Evolutionary conservation across 2,888 invertebrate genomes (phyloP).

Genomic region (Synergus gifuensis): DNA sequence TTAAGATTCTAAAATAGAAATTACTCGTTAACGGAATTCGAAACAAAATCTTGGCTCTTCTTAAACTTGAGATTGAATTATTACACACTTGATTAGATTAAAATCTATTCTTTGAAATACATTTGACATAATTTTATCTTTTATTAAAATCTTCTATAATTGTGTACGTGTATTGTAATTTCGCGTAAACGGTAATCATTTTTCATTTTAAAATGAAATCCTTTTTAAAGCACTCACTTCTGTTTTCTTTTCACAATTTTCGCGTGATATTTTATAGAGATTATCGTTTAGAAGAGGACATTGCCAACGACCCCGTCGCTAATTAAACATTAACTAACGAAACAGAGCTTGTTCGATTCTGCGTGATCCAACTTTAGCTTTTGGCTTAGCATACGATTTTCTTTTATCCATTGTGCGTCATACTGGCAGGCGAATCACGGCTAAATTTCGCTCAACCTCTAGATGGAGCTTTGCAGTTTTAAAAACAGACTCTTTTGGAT

Average conservation of each 20-base stretch:
- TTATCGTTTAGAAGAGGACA: constrained; percentile 16
- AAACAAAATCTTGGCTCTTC: constrained; percentile 35
- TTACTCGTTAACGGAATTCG: constrained; percentile 3
- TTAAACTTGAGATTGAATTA: constrained; percentile 1
- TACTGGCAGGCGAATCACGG: constrained; percentile 29
- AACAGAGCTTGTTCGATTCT: constrained; percentile 60
- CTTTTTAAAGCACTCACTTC: background rate
- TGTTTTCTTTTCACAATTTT: constrained; percentile 1
- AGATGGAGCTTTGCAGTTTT: constrained; percentile 36
- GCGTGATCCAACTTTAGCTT: constrained; percentile 60
- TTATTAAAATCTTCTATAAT: background rate
- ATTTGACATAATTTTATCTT: background rate
- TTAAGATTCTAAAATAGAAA: background rate
- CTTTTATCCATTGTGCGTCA: constrained; percentile 37
- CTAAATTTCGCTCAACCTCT: constrained; percentile 5
- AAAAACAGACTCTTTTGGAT: background rate
- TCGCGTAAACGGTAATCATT: background rate
- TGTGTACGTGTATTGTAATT: background rate
- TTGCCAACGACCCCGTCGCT: constrained; percentile 36
- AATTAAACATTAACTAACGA: constrained; percentile 54
- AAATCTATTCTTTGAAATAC: background rate
- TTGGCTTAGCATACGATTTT: constrained; percentile 35
- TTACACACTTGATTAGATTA: background rate
- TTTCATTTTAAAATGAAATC: background rate
- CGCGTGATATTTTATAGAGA: background rate